These are phyloP conservation scores for Antheraea pernyi DNA, from an alignment of 1,140 invertebrate species.

Conservation along the genomic window DNA sequence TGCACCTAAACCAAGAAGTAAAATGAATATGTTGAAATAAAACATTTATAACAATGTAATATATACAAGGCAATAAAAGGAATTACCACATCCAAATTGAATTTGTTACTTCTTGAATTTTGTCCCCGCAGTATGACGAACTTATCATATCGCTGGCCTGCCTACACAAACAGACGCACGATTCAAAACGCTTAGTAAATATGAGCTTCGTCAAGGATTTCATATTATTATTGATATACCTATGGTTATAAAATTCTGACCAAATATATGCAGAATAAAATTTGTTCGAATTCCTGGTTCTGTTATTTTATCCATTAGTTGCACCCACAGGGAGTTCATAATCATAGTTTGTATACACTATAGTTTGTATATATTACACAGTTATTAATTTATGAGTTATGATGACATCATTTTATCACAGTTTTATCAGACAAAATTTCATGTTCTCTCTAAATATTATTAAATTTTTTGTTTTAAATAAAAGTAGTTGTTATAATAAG, in stretches of 20 bases:
- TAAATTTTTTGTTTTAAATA: no score
- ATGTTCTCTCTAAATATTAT: no score
- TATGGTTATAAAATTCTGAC: constrained; percentile 13
- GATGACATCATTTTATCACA: no score
- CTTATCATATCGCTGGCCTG: constrained; percentile 33
- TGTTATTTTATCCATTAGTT: background rate
- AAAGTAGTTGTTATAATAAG: no score
- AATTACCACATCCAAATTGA: constrained; percentile 14
- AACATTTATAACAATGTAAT: background rate
- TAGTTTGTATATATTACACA: no score
- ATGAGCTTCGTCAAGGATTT: constrained; percentile 25
- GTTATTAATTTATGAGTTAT: no score
- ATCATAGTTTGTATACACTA: no score
- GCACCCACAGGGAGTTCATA: no score
- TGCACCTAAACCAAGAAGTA: no score
- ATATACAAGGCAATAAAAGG: background rate
- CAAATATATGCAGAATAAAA: background rate
- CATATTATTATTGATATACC: background rate
- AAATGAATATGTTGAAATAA: no score
- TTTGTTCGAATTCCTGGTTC: background rate
- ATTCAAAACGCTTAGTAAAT: constrained; percentile 27
- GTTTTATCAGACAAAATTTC: no score
- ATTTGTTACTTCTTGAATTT: constrained; percentile 5
- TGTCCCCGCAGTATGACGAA: constrained; percentile 15
- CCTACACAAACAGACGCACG: constrained; percentile 32